Conservation (phyloP, 2,113 vertebrate species). For the Fregata magnificens region DNA sequence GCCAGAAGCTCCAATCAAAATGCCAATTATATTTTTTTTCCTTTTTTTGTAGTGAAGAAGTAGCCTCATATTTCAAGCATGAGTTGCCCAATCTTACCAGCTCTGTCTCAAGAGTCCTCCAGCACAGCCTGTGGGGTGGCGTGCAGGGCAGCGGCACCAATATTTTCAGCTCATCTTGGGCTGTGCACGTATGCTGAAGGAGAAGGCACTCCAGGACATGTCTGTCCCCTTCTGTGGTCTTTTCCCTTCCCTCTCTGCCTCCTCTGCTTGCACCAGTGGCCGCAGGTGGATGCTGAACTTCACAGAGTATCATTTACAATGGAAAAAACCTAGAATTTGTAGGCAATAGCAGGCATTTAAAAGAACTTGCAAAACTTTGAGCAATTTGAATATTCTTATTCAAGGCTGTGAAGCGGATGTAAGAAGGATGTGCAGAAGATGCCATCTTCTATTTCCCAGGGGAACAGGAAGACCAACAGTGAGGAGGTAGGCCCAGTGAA, state of each 20-base stretch:
- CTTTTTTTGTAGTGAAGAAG: not conserved
- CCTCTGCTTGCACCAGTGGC: not conserved
- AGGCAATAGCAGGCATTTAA: not conserved
- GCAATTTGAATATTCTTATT: not conserved
- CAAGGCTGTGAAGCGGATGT: not conserved
- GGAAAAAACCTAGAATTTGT: not conserved
- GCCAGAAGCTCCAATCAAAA: not conserved
- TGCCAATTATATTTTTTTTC: not conserved
- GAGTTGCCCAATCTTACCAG: not conserved
- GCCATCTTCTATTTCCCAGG: not conserved
- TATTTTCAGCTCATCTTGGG: not conserved
- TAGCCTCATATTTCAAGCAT: not conserved
- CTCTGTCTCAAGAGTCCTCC: not conserved
- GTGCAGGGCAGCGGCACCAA: not conserved
- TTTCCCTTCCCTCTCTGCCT: not conserved
- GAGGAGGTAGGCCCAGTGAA: not conserved
- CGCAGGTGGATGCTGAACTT: not conserved
- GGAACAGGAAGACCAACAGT: not conserved
- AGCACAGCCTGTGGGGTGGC: not conserved
- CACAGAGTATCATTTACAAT: not conserved
- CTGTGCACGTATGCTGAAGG: not conserved
- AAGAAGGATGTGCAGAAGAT: not conserved
- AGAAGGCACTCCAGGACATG: not conserved
- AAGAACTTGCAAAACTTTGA: not conserved
- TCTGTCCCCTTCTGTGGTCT: not conserved